Base-by-base conservation (phyloP, 2,113 vertebrate genomes). In the Mohoua ochrocephala region DNA sequence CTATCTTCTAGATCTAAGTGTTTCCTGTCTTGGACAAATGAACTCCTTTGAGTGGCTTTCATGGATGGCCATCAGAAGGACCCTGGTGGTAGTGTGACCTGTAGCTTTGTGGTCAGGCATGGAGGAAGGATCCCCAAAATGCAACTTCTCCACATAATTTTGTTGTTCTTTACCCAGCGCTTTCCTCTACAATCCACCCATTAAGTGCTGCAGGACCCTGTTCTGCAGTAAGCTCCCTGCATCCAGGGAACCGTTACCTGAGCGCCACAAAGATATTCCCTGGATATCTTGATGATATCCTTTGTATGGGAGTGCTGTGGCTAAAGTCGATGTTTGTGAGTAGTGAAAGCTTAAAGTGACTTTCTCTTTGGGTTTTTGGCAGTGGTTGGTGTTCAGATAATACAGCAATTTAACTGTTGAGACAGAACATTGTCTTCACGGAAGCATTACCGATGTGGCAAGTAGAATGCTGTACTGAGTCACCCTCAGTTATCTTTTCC, bases 191-290 rank as follows among this genome's bases (percentile, higher is more conserved):
- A 80, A 65, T 15, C 11, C 28, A 41, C 6, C 13, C 7, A 33
- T 22, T 21, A 53, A 57, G 10, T 47, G 5, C n/a, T 30, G 14
- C 17, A 31, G 11, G 1, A 80, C 1, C 4, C 9, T 23, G 6
- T 50, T 35, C 24, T 60, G 33, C 30, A n/a, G 28, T 23, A 56
- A 41, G 9, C 13, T 41, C 26, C 24, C 20, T 44, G 45, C 23
- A 74, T 10, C 13, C 26, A 39, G 18, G 23, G 23, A 68, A 50
- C 7, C 0, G 0, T 22, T n/a, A 35, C 3, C 42, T 16, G 7
- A 47, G 6, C 1, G 0, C 35, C 31, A 26, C 39, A 68, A 39
- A 63, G 44, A 11, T 33, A 26, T 24, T 50, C 6, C 42, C 50
- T 56, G 42, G 28, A 44, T 22, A 41, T 50, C 49, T 31, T 24